These are phyloP conservation scores for Syrista parreyssii DNA, from an alignment of 2,888 invertebrate species.

Conservation along the genomic window DNA sequence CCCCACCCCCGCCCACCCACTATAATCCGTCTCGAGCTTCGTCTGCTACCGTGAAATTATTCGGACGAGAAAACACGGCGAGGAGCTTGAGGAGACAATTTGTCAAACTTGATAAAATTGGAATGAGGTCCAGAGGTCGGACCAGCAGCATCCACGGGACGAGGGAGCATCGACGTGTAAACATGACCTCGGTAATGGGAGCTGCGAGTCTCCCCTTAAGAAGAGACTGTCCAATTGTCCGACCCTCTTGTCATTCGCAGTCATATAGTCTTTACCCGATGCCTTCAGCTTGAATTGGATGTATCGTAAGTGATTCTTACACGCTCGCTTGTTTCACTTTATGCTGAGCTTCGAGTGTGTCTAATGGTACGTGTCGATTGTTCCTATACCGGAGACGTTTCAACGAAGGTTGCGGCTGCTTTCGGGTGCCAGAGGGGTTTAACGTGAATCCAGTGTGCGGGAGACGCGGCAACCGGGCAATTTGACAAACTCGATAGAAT, in stretches of 20 bases:
- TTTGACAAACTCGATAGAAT: no score
- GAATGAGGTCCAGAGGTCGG: conserved; percentile 6
- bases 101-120: conserved; percentile 19
- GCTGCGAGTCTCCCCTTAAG: neutral
- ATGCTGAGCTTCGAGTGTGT: no score
- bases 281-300: no score
- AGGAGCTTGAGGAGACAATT: conserved; percentile 18
- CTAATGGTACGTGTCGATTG: no score
- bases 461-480: no score
- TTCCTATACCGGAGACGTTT: no score
- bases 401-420: no score
- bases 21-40: conserved; percentile 12
- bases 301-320: no score
- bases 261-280: neutral
- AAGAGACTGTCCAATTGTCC: neutral
- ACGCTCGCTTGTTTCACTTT: no score
- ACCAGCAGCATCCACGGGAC: neutral
- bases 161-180: neutral
- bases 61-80: conserved; percentile 11
- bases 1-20: conserved; percentile 15
- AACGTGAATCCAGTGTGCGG: no score
- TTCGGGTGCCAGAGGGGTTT: no score
- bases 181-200: neutral
- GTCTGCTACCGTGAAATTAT: conserved; percentile 17
- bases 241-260: neutral